A percentile compares a stretch with the other conserved stretches of the same genome.
Evolutionary conservation across 2,113 vertebrate species (phyloP).

Genomic region (Gnathonemus echidnorhynchus): DNA sequence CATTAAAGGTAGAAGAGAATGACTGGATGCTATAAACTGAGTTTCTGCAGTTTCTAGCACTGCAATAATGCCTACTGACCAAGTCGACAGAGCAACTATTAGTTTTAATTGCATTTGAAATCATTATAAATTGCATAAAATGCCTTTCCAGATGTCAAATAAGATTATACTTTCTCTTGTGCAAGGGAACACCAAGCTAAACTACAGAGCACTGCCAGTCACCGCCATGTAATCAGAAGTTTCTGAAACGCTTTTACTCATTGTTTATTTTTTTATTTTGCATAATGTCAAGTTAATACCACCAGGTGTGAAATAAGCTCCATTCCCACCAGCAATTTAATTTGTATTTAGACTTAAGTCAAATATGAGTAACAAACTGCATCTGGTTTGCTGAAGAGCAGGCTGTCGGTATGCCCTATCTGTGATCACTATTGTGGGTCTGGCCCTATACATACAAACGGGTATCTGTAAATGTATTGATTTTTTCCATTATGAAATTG

Average conservation of each 20-base stretch:
- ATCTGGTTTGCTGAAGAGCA: neutral
- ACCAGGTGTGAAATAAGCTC: neutral
- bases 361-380: neutral
- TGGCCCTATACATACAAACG: neutral
- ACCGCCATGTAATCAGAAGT: neutral
- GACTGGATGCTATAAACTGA: neutral
- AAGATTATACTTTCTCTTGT: neutral
- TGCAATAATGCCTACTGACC: neutral
- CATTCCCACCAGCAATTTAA: neutral
- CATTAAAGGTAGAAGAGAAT: neutral
- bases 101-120: neutral
- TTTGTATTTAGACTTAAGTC: neutral
- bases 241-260: neutral
- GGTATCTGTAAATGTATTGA: neutral
- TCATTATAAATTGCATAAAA: neutral
- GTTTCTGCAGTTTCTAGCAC: neutral
- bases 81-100: neutral
- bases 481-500: neutral
- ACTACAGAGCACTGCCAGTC: neutral
- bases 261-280: neutral
- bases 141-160: neutral
- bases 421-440: neutral
- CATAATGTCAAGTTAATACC: neutral
- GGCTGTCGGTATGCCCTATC: neutral
- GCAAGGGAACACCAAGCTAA: neutral